Evolutionary conservation across 2,888 invertebrate species (phyloP).

Genomic region (Cyclophora punctaria): DNA sequence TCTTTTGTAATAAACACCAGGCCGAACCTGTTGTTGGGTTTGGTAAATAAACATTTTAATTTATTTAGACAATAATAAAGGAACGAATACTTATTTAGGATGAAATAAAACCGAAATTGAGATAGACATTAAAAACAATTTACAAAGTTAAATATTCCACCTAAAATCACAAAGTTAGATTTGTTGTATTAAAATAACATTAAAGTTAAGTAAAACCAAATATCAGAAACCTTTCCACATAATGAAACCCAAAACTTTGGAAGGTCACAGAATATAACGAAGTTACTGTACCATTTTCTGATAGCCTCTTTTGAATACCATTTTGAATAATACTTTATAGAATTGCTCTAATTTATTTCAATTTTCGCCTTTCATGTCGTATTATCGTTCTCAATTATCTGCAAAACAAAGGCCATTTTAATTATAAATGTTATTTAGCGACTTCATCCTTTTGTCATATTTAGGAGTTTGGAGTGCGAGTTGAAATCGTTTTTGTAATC

Average conservation of each 20-base stretch:
- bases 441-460: constrained; percentile 27
- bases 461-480: constrained; percentile 20
- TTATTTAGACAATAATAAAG: no score
- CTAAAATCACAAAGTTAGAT: no score
- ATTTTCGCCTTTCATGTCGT: constrained; percentile 36
- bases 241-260: constrained; percentile 24
- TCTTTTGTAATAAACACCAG: no score
- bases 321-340: constrained; percentile 20
- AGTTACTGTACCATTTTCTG: constrained; percentile 23
- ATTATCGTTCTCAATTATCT: constrained; percentile 38
- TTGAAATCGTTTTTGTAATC: constrained; percentile 9
- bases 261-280: constrained; percentile 23
- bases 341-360: constrained; percentile 36
- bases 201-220: constrained; percentile 17
- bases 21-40: no score
- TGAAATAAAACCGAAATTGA: no score
- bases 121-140: no score
- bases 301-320: constrained; percentile 23
- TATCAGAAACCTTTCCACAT: constrained; percentile 26
- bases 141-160: no score
- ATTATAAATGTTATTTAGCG: constrained; percentile 31
- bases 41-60: no score
- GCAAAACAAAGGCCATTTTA: constrained; percentile 29
- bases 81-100: no score
- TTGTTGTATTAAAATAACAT: constrained; percentile 1